Base-by-base conservation (phyloP, 2,888 invertebrate species). In the Stenichneumon culpator region DNA sequence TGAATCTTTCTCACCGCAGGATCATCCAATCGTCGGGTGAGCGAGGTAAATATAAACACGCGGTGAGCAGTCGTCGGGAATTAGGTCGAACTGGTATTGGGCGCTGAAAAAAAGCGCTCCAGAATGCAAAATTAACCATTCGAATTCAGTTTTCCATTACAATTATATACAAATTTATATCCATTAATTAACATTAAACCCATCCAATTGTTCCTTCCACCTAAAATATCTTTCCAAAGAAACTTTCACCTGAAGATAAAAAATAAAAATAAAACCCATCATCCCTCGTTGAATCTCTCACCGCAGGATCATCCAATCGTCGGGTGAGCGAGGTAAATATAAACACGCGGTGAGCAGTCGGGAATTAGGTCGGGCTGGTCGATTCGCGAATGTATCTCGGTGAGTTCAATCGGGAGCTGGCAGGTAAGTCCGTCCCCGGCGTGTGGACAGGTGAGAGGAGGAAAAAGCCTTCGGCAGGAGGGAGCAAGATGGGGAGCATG, bases 361-460 rank as follows among this genome's bases (percentile, higher is more conserved):
- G 36, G 65, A 79, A 74, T 83, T 79, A 63, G 83, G 79, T 79
- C 63, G 36, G 52, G 52, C 39, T 28, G 67, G 72, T 67, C 65
- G 77, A 75, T 80, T 75, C 72, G 47, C 52, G 57, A 52, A 75
- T 78, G 47, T 72, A 11, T 50, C 75, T 83, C 57, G 86, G 86
- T 83, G 88, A 87, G 85, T 88, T 88, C 88, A 87, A 87, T 86
- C 80, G 84, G 74, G 74, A 77, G 80, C 67, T 52, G 73, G 75
- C 68, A 83, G 79, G 83, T 69, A 80, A 80, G 83, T 80, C 78
- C 70, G 67, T 16, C 65, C 75, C 73, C n/a, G 36, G 50, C 28
- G 57, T 32, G 68, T 65, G 69, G 52, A 86, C 80, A 81, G 70
- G 83, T 83, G 82, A 84, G 75, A 63, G 54, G 44, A 72, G 28